Conservation (phyloP, 2,797 vertebrate species). For the Acestrorhynchus altus region DNA sequence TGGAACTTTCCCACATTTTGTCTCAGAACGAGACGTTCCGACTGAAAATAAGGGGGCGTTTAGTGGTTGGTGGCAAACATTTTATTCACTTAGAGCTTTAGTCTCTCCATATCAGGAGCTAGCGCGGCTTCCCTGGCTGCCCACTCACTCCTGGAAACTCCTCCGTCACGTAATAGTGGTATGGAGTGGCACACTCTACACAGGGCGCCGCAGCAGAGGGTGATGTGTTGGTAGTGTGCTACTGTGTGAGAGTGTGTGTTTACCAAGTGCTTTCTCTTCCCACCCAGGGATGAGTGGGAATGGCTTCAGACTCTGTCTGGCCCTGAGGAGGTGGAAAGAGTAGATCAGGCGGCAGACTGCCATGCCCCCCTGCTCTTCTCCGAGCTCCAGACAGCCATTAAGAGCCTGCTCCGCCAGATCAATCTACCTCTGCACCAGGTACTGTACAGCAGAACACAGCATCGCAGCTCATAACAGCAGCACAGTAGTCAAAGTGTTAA, state of each 20-base stretch:
- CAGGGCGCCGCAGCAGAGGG: slow-evolving; percentile 32
- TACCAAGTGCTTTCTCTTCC: slow-evolving; percentile 51
- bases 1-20: slow-evolving; percentile 32
- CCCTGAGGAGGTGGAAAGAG: slow-evolving; percentile 81
- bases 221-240: slow-evolving; percentile 28
- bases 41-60: slow-evolving; percentile 49
- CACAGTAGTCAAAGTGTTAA: not conserved
- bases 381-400: slow-evolving; percentile 92
- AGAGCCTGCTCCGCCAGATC: slow-evolving; percentile 90
- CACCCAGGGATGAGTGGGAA: slow-evolving; percentile 95
- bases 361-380: slow-evolving; percentile 87
- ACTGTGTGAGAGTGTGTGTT: slow-evolving; percentile 44
- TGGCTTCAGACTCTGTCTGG: slow-evolving; percentile 91
- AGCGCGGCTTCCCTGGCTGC: slow-evolving; percentile 37
- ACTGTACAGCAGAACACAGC: slow-evolving; percentile 54
- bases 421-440: slow-evolving; percentile 95
- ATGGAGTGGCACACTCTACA: slow-evolving; percentile 31
- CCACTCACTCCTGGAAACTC: slow-evolving; percentile 42
- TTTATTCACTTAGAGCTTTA: slow-evolving; percentile 20
- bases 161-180: slow-evolving; percentile 39
- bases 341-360: slow-evolving; percentile 80
- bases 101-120: slow-evolving; percentile 37
- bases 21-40: slow-evolving; percentile 30
- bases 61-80: slow-evolving; percentile 43
- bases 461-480: not conserved